Evolutionary conservation across 1,140 invertebrate species (phyloP).

Genomic region (Cecropterus lyciades): DNA sequence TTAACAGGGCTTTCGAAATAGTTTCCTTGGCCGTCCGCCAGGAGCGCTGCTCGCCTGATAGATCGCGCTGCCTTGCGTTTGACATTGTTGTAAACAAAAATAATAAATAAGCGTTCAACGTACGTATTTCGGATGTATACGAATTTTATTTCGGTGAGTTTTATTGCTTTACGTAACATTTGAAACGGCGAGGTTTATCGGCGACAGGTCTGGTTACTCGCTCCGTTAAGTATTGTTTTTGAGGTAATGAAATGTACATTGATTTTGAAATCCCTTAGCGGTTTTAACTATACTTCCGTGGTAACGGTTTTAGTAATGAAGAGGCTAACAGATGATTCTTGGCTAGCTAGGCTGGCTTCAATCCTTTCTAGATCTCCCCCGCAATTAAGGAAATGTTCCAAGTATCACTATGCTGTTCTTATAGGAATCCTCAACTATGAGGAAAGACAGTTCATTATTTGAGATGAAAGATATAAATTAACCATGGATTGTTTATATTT

Average conservation of each 20-base stretch:
- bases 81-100: slow-evolving; percentile 74
- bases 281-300: no score
- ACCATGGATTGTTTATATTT: no score
- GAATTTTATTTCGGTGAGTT: slow-evolving; percentile 64
- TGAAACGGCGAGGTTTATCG: slow-evolving; percentile 58
- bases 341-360: no score
- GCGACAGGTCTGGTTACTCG: slow-evolving; percentile 43
- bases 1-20: slow-evolving; percentile 67
- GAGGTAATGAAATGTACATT: slow-evolving; percentile 1
- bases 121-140: slow-evolving; percentile 66
- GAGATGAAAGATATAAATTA: no score
- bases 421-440: no score
- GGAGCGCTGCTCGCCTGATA: slow-evolving; percentile 58
- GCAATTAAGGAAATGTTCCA: no score
- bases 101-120: slow-evolving; percentile 60
- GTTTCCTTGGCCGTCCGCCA: slow-evolving; percentile 71
- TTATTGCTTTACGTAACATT: slow-evolving; percentile 70
- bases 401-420: no score
- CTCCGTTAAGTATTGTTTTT: slow-evolving; percentile 18
- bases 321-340: no score
- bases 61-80: slow-evolving; percentile 65
- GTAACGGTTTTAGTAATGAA: no score
- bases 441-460: no score
- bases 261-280: no score
- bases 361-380: no score